These are phyloP conservation scores for Cosmorhoe ocellata DNA, from an alignment of 2,888 invertebrate genomes.

Conservation along the genomic window DNA sequence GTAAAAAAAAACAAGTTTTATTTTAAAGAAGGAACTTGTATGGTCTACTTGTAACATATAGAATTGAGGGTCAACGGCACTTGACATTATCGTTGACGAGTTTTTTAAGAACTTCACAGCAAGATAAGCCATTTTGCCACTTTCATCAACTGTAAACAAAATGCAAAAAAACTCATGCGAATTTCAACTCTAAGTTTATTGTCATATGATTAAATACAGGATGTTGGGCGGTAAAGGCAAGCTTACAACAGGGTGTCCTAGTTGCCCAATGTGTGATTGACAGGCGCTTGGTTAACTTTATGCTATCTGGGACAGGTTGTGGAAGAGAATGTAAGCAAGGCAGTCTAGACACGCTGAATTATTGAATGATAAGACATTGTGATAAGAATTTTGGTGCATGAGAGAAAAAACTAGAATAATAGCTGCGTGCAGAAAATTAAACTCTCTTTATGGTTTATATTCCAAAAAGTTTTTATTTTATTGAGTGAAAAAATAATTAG, in stretches of 20 bases:
- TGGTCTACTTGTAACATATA: conserved; percentile 6
- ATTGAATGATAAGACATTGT: neutral
- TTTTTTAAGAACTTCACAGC: conserved; percentile 23
- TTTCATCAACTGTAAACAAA: conserved; percentile 17
- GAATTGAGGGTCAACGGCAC: conserved; percentile 26
- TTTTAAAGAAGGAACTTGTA: neutral
- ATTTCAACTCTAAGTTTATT: conserved; percentile 4
- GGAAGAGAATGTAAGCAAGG: conserved; percentile 36
- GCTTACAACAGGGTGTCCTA: conserved; percentile 38
- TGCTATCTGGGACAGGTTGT: conserved; percentile 48
- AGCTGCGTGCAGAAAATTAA: too few relatives aligned
- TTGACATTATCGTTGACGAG: conserved; percentile 30
- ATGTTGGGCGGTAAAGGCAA: neutral
- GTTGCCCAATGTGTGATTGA: conserved; percentile 43
- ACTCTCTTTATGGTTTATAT: too few relatives aligned
- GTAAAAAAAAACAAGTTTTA: too few relatives aligned
- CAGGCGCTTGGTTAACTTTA: conserved; percentile 46
- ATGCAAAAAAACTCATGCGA: neutral
- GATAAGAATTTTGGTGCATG: too few relatives aligned
- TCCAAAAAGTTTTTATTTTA: too few relatives aligned
- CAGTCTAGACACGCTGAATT: conserved; percentile 8
- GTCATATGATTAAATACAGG: conserved; percentile 11
- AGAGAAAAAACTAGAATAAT: too few relatives aligned
- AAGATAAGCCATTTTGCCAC: conserved; percentile 27
- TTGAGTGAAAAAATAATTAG: too few relatives aligned